phyloP scores from a whole-genome alignment of 2,113 vertebrate genomes.

The Rhinogobius similis region DNA sequence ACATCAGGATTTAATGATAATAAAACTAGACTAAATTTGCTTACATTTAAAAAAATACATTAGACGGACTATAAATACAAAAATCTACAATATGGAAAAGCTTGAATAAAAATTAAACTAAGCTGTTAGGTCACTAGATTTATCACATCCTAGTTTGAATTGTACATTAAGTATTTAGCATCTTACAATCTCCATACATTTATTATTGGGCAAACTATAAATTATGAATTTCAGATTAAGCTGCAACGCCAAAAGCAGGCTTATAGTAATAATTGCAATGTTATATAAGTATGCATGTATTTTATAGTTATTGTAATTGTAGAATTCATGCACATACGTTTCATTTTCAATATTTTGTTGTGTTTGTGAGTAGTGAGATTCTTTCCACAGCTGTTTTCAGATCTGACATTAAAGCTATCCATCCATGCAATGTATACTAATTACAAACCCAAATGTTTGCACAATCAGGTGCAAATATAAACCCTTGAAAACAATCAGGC shows the following conservation, averaged over 20 bases:
- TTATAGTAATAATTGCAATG: too few species aligned
- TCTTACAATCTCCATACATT: too few species aligned
- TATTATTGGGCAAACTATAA: too few species aligned
- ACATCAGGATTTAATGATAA: neutral
- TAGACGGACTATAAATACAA: neutral
- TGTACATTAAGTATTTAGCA: neutral
- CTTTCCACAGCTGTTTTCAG: neutral
- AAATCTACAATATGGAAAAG: neutral
- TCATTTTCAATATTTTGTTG: neutral
- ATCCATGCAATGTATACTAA: neutral
- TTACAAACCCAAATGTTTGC: neutral
- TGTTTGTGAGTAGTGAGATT: neutral
- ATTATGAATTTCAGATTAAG: too few species aligned
- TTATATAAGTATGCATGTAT: too few species aligned
- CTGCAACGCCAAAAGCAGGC: too few species aligned
- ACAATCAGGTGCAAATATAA: conserved; percentile 16
- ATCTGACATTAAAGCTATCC: neutral
- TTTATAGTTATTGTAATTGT: too few species aligned
- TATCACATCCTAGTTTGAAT: too few species aligned
- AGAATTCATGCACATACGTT: too few species aligned
- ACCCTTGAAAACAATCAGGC: conserved; percentile 32
- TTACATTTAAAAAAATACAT: too few species aligned
- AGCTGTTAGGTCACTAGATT: neutral
- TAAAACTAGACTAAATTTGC: too few species aligned
- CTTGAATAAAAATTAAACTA: neutral